These are phyloP conservation scores for Oligia latruncula DNA, from an alignment of 2,888 invertebrate genomes.

Conservation along the genomic window DNA sequence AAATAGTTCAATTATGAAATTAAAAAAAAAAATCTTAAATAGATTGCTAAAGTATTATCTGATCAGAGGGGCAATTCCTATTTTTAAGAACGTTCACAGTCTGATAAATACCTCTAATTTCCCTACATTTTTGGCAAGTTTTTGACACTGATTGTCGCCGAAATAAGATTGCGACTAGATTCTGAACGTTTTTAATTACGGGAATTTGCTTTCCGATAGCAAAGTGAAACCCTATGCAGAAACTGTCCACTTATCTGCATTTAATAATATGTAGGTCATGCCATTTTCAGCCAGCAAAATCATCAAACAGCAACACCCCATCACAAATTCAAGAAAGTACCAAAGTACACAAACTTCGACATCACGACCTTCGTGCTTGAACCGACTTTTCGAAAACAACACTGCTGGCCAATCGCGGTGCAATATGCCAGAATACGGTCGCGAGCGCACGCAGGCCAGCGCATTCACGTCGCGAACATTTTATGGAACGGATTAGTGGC, in stretches of 20 bases:
- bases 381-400: constrained; percentile 62
- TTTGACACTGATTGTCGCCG: no score
- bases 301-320: constrained; percentile 6
- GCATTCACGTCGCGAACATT: constrained; percentile 73
- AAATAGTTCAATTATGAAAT: not conserved
- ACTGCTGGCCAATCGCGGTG: constrained; percentile 62
- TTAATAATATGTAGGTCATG: constrained; percentile 22
- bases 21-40: not conserved
- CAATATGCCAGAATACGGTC: constrained; percentile 74
- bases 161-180: no score
- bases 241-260: not conserved
- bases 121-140: no score
- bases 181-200: no score
- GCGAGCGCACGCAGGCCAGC: constrained; percentile 66
- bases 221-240: not conserved
- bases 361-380: constrained; percentile 66
- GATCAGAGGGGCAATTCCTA: not conserved
- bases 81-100: no score
- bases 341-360: constrained; percentile 50
- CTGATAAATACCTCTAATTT: no score
- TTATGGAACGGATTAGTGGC: constrained; percentile 82
- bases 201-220: no score
- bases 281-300: not conserved
- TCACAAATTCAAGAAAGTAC: constrained; percentile 22
- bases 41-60: not conserved